Base-by-base conservation (phyloP, 2,113 vertebrate genomes). In the Axis porcinus region DNA sequence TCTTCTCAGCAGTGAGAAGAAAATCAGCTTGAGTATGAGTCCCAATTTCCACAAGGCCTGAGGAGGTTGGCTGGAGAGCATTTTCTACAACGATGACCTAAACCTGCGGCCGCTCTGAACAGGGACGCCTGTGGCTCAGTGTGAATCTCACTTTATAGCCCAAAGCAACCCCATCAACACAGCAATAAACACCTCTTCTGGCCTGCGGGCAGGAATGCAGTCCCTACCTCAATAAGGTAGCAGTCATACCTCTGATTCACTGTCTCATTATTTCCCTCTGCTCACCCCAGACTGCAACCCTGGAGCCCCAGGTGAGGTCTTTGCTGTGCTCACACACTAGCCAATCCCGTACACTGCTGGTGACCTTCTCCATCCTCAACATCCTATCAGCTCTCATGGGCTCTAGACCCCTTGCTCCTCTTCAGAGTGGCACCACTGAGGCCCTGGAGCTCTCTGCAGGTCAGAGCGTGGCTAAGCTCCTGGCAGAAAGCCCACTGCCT, bases 361-460 rank as follows among this genome's bases (percentile, higher is more conserved):
- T 17, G 62, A 33, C 21, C 13, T 47, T 78, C 47, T 50, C 28
- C 6, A 62, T 40, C 67, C n/a, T 52, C 11, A 9, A 30, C 36
- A 79, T 92, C 55, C 94, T 16, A 0, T 4, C 33, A 64, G 43
- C 23, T 58, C 79, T 50, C 25, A 0, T 21, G 28, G 6, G 4
- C 36, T 86, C 57, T 1, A 2, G 50, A 15, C 45, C 30, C 19
- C 4, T 11, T 62, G 27, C 23, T 52, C 9, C 36, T 58, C 50
- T 50, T 30, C 60, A 83, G 86, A 10, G 8, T 21, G 60, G n/a
- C 79, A 2, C 25, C 30, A 11, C 5, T 7, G 30, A 27, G 27
- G 5, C n/a, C 64, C 36, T 13, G 28, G 21, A 81, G n/a, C 36
- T 64, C 3, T 33, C 62, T 0, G 11, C 13, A 0, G 7, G 16